Percentiles rank a stretch among this genome's conserved stretches.
phyloP scores from a whole-genome alignment of 2,888 invertebrate species.

The Minunthozetes semirufus region DNA sequence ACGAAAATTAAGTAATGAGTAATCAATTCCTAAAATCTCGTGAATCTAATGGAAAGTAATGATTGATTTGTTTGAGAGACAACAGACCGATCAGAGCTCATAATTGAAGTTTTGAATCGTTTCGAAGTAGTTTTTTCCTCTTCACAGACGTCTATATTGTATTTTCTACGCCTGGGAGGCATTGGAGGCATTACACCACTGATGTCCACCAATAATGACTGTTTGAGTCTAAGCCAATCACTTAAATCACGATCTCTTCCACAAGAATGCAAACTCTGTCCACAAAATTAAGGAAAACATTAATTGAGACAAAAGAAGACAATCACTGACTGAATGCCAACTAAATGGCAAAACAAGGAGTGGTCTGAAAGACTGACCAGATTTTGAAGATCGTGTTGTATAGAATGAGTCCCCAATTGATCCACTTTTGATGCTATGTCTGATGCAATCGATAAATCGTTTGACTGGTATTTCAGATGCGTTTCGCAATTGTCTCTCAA shows the following conservation, averaged over 20 bases:
- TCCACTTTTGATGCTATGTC: constrained; percentile 21
- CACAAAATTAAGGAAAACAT: not conserved
- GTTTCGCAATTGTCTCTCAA: not conserved
- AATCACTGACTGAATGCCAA: not conserved
- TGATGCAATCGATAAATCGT: not conserved
- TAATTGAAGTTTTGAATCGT: constrained; percentile 20
- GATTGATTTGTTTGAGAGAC: too few relatives aligned
- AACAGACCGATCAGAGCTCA: constrained; percentile 15
- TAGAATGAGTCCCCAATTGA: constrained; percentile 21
- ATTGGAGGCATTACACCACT: constrained; percentile 30
- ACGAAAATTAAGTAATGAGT: too few relatives aligned
- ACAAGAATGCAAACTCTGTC: constrained; percentile 13
- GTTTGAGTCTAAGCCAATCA: constrained; percentile 13
- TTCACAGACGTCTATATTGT: constrained; percentile 27
- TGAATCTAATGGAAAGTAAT: not conserved
- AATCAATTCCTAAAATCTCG: too few relatives aligned
- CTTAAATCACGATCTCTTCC: constrained; percentile 18
- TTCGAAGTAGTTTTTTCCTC: constrained; percentile 9
- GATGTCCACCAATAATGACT: constrained; percentile 19
- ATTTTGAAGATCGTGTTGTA: constrained; percentile 26
- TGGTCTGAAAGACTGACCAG: constrained; percentile 6
- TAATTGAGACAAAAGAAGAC: not conserved
- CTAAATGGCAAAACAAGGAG: not conserved
- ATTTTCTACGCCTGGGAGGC: constrained; percentile 29
- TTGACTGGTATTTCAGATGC: not conserved